Evolutionary conservation across 2,888 invertebrate genomes (phyloP), one percentile per base, ranked within the genome.

Genomic region (Steromphala cineraria): DNA sequence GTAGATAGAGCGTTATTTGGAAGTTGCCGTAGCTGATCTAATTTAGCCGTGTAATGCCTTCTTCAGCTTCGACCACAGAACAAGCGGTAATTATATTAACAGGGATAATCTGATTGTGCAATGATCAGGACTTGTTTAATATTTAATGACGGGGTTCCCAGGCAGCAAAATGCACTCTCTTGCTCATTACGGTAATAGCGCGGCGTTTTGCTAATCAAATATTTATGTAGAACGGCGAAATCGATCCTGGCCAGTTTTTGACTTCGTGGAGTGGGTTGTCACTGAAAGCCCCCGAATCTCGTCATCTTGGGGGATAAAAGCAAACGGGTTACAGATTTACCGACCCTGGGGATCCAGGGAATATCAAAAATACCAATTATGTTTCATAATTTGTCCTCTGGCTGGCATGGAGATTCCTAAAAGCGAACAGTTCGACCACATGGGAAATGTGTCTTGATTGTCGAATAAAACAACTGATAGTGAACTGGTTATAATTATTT

Each of bases 191-290:
- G 75, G 53, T 75, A 55, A 74, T 78, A 53, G 74, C 53, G 81
- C 75, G 76, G 82, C 84, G 84, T 85, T 86, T 85, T 82, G 80
- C 67, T 88, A 87, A 89, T 87, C 88, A 85, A 89, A 89, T 87
- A 89, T 89, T 89, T 84, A 89, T 86, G 80, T 78, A 81, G 80
- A 71, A 78, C 21, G 56, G 62, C 40, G 67, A 52, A 67, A 78
- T 71, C 71, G 71, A 71, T 71, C 36, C 31, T 2, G 36, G 71
- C 40, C 28, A 62, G 28, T 62, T 62, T 62, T 62, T 62, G 62
- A 62, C 62, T 62, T 24, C 28, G 10, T n/a, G 17, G 10, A 21
- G 62, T 15, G 28, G 28, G 2, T 15, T 62, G 62, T 17, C 62
- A 62, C 15, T 10, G 62, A n/a, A 13, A 24, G 21, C 56, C 21